Evolutionary conservation across 2,888 invertebrate species (phyloP), one percentile per base, ranked within the genome.

Genomic region (Gymnocheta viridis): DNA sequence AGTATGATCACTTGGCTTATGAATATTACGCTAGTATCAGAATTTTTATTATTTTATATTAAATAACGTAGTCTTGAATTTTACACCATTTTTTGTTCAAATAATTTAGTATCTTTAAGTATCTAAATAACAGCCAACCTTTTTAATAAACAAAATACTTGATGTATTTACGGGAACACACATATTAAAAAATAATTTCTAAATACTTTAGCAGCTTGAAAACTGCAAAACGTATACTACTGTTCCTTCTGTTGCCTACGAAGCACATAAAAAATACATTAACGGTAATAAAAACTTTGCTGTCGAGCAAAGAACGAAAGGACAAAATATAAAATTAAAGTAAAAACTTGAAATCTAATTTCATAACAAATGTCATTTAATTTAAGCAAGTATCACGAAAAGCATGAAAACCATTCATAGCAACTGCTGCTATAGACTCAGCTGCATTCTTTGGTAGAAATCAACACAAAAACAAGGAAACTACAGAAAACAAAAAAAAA

Each of bases 331-430:
- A 35, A 35, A 27, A 73, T 79, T 17, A 24, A 29, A 22, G n/a
- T 19, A 60, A 35, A 56, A 76, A 58, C 47, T 60, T 49, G 17
- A 67, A 85, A 82, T 88, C 87, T 88, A 88, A 87, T 89, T 88
- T 89, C 88, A 90, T 89, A 90, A 88, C 89, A 89, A 88, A 88
- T 86, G 88, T 88, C 89, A 89, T 90, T 91, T 90, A 89, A 90
- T 91, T 90, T 89, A 87, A 87, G 86, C 89, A 89, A 90, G 89
- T 89, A 90, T 90, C 90, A 91, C 89, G 91, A 90, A 87, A 86
- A 87, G 86, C 86, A 88, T 87, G 89, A 89, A 90, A 90, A 89
- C 90, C 87, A 90, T 91, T 90, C 87, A 82, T 83, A 87, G 87
- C 90, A 90, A 89, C 89, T 90, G 90, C 89, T 89, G 88, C 85